A percentile compares a stretch with the other conserved stretches of the same genome.
Evolutionary conservation across 2,797 vertebrate genomes (phyloP).

Genomic region (Centroberyx gerrardi): DNA sequence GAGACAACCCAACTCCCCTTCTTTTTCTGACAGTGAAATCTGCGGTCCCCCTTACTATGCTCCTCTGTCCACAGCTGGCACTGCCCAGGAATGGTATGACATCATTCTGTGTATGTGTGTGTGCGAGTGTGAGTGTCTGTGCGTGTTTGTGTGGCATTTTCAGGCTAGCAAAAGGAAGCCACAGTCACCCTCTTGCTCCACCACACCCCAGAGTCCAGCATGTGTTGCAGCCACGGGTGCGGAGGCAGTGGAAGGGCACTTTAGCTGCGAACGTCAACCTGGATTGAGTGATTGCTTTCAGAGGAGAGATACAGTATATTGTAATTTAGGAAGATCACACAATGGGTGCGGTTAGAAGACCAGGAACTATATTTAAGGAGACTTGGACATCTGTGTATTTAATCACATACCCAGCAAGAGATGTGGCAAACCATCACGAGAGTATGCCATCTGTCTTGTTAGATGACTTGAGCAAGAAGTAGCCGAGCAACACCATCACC

Average conservation of each 20-base stretch:
- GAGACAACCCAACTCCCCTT: constrained; percentile 1
- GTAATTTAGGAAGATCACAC: constrained; percentile 41
- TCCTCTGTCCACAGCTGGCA: constrained; percentile 55
- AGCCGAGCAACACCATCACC: constrained; percentile 8
- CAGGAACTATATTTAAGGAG: constrained; percentile 34
- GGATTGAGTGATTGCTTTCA: constrained; percentile 40
- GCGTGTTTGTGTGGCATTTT: constrained; percentile 62
- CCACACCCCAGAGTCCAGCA: constrained; percentile 73
- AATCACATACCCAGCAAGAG: constrained; percentile 29
- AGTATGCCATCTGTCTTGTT: constrained; percentile 25
- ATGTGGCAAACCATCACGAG: constrained; percentile 28
- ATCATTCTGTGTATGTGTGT: constrained; percentile 50
- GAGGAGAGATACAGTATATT: constrained; percentile 28
- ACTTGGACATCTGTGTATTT: constrained; percentile 47
- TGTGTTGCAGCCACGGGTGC: constrained; percentile 58
- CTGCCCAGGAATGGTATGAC: constrained; percentile 55
- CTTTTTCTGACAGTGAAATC: constrained; percentile 28
- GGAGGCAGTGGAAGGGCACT: constrained; percentile 44
- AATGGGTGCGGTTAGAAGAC: constrained; percentile 51
- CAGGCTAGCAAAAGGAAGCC: constrained; percentile 76
- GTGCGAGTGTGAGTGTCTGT: constrained; percentile 4
- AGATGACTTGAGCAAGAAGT: background rate
- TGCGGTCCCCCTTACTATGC: constrained; percentile 49
- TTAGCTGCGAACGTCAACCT: constrained; percentile 48
- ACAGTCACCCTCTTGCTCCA: constrained; percentile 65